Percentiles rank a stretch among this genome's conserved stretches.
Evolutionary conservation across 2,113 vertebrate species (phyloP).

Genomic region (Colinus virginianus): DNA sequence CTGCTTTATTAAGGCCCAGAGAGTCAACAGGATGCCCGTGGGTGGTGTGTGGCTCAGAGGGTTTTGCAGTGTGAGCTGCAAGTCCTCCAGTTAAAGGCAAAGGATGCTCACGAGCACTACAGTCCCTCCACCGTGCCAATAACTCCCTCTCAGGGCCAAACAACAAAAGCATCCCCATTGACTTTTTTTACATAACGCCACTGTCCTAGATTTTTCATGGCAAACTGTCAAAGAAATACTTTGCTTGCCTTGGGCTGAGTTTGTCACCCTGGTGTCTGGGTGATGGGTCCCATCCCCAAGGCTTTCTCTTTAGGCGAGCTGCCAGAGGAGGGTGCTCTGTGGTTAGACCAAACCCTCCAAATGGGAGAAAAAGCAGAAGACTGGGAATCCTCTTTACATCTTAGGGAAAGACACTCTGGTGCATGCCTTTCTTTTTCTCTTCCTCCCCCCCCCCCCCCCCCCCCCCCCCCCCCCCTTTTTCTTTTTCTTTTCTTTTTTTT

Average conservation of each 20-base stretch:
- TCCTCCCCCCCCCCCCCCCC: background rate
- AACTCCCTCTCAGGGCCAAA: background rate
- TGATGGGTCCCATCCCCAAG: background rate
- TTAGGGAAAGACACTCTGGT: slow-evolving; percentile 59
- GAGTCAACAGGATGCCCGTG: slow-evolving; percentile 48
- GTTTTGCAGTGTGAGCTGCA: background rate
- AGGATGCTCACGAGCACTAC: background rate
- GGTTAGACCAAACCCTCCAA: slow-evolving; percentile 75
- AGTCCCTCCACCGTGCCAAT: background rate
- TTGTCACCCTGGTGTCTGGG: accelerated
- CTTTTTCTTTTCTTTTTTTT: background rate
- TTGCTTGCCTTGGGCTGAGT: accelerated
- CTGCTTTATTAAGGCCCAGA: slow-evolving; percentile 57
- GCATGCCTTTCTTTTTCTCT: background rate
- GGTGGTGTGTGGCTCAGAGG: background rate
- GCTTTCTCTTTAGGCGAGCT: slow-evolving; percentile 81
- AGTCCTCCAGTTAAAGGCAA: background rate
- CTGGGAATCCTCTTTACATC: slow-evolving; percentile 59
- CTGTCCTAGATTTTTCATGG: slow-evolving; percentile 47
- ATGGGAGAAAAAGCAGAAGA: slow-evolving; percentile 21
- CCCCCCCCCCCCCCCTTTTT: background rate
- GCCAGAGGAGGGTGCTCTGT: slow-evolving; percentile 87
- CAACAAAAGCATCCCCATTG: background rate
- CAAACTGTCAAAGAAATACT: background rate
- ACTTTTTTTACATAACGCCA: background rate